Evolutionary conservation across 2,113 vertebrate genomes (phyloP).

Genomic region (Corythoichthys intestinalis): DNA sequence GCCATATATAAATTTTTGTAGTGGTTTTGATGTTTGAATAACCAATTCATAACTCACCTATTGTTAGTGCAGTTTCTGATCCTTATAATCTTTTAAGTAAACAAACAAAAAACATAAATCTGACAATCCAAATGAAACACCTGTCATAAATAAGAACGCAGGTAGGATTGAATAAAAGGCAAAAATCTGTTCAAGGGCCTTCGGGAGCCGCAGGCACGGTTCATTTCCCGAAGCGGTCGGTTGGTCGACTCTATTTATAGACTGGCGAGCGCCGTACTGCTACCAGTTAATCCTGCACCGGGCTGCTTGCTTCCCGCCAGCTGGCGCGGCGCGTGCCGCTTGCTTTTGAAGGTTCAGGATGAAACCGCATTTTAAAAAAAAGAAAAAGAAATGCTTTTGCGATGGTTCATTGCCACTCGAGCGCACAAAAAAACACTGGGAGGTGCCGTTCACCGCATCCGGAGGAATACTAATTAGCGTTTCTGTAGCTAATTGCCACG

Average conservation of each 20-base stretch:
- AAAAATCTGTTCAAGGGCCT: constrained; percentile 67
- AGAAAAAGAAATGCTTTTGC: no score
- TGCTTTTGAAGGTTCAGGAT: not conserved
- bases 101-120: not conserved
- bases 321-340: constrained; percentile 46
- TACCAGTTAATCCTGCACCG: constrained; percentile 70
- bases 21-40: no score
- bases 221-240: constrained; percentile 73
- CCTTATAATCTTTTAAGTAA: not conserved
- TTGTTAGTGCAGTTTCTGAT: not conserved
- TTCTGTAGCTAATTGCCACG: not conserved
- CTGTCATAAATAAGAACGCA: constrained; percentile 42
- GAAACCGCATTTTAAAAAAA: not conserved
- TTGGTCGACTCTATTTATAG: constrained; percentile 62
- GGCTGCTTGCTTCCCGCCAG: constrained; percentile 67
- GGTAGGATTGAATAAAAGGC: constrained; percentile 59
- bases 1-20: no score
- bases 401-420: no score
- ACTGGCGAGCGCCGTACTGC: constrained; percentile 49
- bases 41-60: no score
- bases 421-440: no score
- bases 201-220: constrained; percentile 66
- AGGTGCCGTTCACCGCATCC: not conserved
- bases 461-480: not conserved
- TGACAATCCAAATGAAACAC: not conserved